Conservation (phyloP, 2,113 vertebrate genomes). For the Pseudopodoces humilis region DNA sequence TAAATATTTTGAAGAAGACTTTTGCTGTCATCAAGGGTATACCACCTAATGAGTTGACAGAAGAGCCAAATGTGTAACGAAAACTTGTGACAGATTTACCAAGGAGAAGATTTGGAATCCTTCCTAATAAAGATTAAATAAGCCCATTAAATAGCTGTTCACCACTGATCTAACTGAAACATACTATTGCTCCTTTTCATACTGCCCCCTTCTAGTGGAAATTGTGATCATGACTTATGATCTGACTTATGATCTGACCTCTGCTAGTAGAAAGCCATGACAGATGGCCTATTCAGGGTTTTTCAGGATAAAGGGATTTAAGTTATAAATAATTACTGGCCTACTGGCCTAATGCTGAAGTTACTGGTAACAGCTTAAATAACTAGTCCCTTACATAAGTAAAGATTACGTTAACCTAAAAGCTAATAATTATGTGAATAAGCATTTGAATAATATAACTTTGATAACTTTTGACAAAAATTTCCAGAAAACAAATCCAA, state of each 20-base stretch:
- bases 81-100: background rate
- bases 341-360: conserved; percentile 3
- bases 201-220: accelerated
- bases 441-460: background rate
- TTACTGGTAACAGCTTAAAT: conserved; percentile 17
- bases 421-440: background rate
- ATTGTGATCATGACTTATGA: background rate
- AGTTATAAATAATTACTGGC: conserved; percentile 44
- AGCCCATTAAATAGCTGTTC: background rate
- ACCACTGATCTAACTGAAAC: background rate
- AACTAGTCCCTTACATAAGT: conserved; percentile 20
- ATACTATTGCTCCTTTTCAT: background rate
- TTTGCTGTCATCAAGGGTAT: background rate
- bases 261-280: background rate
- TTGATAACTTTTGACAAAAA: background rate
- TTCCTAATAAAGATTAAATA: background rate
- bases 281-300: conserved; percentile 16
- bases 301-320: conserved; percentile 50
- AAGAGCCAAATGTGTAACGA: background rate
- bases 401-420: background rate
- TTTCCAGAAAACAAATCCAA: background rate
- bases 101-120: background rate
- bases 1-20: background rate
- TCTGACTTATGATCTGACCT: background rate
- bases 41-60: background rate